Evolutionary conservation across 2,888 invertebrate genomes (phyloP), one percentile per base, ranked within the genome.

Genomic region (Elysia crispata): DNA sequence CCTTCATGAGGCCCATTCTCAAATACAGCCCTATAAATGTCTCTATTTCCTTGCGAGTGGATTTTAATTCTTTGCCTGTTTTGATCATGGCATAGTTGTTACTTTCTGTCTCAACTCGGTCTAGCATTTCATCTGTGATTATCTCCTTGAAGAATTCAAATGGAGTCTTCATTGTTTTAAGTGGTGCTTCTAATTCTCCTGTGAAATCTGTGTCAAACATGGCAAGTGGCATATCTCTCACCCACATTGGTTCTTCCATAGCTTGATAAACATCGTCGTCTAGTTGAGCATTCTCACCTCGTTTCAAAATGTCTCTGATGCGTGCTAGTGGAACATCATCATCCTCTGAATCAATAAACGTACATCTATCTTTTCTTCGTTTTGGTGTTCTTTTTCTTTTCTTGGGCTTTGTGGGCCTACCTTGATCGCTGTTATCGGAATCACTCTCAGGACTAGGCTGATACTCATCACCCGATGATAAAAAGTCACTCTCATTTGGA

Each of bases 11-110:
- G 0, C 83, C 81, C 81, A 83, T 83, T 28, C 64, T 50, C 1
- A 74, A 60, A 41, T 77, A 70, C 18, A 81, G 73, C 1, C 81
- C 83, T 23, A 73, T 76, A 50, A 78, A 69, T 20, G 62, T 75
- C 33, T 77, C 72, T 28, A 81, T 79, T 70, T 82, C 84, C 64
- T 81, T 77, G 15, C 50, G 31, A n/a, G 76, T 82, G 30, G 83
- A 79, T 20, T 67, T 78, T 69, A 66, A 13, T 15, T 31, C 33
- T 8, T 79, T 66, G 15, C 83, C 77, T 20, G 77, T 72, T 73
- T 82, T 73, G 25, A 72, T 70, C 13, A 78, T 69, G 25, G 30
- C 30, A 31, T 70, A 70, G 1, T 60, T 70, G 62, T 70, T 60
- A 13, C 41, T 77, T 33, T 77, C 20, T 31, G 20, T 57, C 1